phyloP scores from a whole-genome alignment of 2,797 vertebrate genomes.

The Myotis vivesi region DNA sequence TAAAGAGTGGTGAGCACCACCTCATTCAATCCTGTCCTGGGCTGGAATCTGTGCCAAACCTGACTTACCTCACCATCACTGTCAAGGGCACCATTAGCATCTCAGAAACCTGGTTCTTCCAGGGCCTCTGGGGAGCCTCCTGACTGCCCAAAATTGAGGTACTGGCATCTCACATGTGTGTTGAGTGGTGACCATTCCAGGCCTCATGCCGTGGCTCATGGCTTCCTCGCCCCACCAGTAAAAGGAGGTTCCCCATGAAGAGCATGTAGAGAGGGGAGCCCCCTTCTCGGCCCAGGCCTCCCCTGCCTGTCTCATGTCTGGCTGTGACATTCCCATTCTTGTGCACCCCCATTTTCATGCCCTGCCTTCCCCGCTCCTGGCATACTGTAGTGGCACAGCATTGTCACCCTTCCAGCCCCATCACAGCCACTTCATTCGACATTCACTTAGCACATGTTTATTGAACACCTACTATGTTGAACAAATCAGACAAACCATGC shows the following conservation, averaged over 20 bases:
- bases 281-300: background rate
- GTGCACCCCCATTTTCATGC: background rate
- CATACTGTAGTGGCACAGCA: background rate
- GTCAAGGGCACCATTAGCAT: fast-evolving
- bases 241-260: background rate
- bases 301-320: background rate
- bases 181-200: background rate
- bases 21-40: background rate
- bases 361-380: background rate
- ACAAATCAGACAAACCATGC: background rate
- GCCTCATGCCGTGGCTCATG: background rate
- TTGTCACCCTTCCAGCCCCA: background rate
- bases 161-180: background rate
- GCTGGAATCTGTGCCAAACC: background rate
- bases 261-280: background rate
- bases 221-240: background rate
- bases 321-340: background rate
- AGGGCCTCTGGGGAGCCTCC: background rate
- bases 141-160: background rate
- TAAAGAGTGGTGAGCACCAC: slow-evolving; percentile 82
- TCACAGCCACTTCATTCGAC: background rate
- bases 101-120: background rate
- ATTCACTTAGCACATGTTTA: background rate
- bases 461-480: background rate
- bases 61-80: background rate